phyloP scores from a whole-genome alignment of 2,113 vertebrate species.

The Pholis gunnellus region DNA sequence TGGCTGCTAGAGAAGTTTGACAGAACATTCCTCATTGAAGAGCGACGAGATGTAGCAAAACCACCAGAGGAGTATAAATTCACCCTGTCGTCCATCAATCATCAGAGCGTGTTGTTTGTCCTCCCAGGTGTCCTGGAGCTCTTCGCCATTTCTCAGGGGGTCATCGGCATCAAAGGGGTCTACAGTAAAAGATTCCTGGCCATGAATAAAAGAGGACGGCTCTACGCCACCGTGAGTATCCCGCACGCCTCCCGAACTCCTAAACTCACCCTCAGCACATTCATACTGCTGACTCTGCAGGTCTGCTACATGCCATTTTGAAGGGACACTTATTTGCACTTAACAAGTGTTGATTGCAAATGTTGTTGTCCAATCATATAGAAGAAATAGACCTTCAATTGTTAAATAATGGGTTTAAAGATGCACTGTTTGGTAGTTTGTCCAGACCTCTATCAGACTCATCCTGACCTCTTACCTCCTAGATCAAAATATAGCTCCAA shows the following conservation, averaged over 20 bases:
- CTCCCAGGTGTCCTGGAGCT: constrained; percentile 96
- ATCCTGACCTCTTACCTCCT: too few species aligned
- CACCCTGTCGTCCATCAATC: constrained; percentile 21
- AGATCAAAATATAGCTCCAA: too few species aligned
- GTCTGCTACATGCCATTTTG: too few species aligned
- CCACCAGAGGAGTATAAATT: constrained; percentile 13
- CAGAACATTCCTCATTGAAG: too few species aligned
- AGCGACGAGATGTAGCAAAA: neutral
- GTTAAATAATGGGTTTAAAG: neutral
- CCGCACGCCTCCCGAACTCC: neutral
- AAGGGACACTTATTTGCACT: neutral
- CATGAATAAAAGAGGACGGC: constrained; percentile 98
- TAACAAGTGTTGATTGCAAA: neutral
- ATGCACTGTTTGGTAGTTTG: neutral
- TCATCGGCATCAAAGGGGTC: constrained; percentile 98
- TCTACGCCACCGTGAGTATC: constrained; percentile 95
- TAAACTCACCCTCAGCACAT: neutral
- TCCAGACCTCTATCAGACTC: too few species aligned
- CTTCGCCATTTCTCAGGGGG: constrained; percentile 97
- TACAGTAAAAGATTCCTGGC: constrained; percentile 98
- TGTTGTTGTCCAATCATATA: neutral
- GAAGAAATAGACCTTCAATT: too few species aligned
- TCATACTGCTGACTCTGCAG: neutral
- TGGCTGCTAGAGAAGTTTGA: neutral
- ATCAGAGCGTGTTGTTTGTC: constrained; percentile 49